Evolutionary conservation across 92 coral and sea anemone genomes (phyloP).

Genomic region (Paramuricea clavata): DNA sequence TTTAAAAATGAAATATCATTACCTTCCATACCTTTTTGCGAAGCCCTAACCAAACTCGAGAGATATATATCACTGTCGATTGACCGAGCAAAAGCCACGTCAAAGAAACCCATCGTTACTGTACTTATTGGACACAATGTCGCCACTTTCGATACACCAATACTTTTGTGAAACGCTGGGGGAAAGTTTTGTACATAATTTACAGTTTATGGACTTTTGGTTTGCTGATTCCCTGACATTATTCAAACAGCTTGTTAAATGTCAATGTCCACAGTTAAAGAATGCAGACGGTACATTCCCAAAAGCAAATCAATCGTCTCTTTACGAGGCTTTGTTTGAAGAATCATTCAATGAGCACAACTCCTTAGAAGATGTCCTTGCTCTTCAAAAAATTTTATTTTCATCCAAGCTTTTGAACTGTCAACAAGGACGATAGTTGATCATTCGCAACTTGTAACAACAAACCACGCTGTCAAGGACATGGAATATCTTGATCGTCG

Average conservation of each 20-base stretch:
- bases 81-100: conserved; percentile 8
- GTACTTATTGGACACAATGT: conserved; percentile 62
- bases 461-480: conserved; percentile 66
- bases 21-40: conserved; percentile 40
- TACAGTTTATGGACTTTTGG: conserved; percentile 45
- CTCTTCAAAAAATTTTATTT: conserved; percentile 64
- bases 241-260: conserved; percentile 56
- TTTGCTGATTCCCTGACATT: conserved; percentile 63
- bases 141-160: conserved; percentile 49
- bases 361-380: conserved; percentile 69
- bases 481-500: conserved; percentile 73
- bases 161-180: conserved; percentile 54
- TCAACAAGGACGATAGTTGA: conserved; percentile 49
- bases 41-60: conserved; percentile 51
- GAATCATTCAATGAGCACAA: conserved; percentile 71
- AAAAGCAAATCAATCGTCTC: conserved; percentile 46
- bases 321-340: conserved; percentile 59
- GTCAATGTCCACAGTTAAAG: conserved; percentile 39
- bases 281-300: conserved; percentile 38
- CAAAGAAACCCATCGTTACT: conserved; percentile 40
- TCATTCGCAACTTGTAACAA: conserved; percentile 26
- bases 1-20: conserved; percentile 64
- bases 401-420: conserved; percentile 57
- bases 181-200: conserved; percentile 42
- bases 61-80: conserved; percentile 44